Percentiles rank a stretch among this genome's conserved stretches.
These are phyloP conservation scores for Neosilurus hyrtlii DNA, from an alignment of 2,797 vertebrate genomes.

Conservation along the genomic window DNA sequence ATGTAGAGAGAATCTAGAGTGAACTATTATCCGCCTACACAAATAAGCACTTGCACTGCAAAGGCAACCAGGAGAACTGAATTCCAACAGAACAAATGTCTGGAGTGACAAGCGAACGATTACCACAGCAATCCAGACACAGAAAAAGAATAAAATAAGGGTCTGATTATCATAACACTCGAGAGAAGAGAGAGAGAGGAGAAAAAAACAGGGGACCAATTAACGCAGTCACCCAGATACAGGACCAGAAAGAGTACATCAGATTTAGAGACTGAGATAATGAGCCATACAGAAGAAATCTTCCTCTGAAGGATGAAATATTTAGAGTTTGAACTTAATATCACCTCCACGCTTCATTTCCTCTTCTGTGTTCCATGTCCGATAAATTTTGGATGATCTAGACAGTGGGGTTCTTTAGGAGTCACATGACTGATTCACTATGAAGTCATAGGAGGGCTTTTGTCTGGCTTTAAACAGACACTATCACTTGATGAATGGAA, in stretches of 20 bases:
- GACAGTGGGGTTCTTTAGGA: conserved; percentile 20
- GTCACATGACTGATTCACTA: conserved; percentile 20
- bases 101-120: conserved; percentile 29
- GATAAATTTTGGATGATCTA: conserved; percentile 41
- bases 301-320: conserved; percentile 37
- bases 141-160: conserved; percentile 5
- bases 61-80: conserved; percentile 36
- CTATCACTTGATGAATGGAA: conserved; percentile 36
- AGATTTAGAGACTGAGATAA: conserved; percentile 51
- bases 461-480: conserved; percentile 35
- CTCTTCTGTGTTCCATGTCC: conserved; percentile 25
- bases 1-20: conserved; percentile 34
- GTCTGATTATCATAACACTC: conserved; percentile 10
- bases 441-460: conserved; percentile 33
- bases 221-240: conserved; percentile 7
- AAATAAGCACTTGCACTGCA: conserved; percentile 44
- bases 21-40: conserved; percentile 49
- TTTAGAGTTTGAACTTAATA: conserved; percentile 37
- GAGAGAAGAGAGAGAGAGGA: conserved; percentile 20
- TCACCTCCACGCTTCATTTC: conserved; percentile 34
- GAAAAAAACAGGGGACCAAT: background rate
- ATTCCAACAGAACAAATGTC: conserved; percentile 36
- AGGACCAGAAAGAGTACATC: conserved; percentile 30
- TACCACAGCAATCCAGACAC: conserved; percentile 9
- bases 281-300: conserved; percentile 40